phyloP scores from a whole-genome alignment of 2,797 vertebrate genomes.

The Ciconia nigra region DNA sequence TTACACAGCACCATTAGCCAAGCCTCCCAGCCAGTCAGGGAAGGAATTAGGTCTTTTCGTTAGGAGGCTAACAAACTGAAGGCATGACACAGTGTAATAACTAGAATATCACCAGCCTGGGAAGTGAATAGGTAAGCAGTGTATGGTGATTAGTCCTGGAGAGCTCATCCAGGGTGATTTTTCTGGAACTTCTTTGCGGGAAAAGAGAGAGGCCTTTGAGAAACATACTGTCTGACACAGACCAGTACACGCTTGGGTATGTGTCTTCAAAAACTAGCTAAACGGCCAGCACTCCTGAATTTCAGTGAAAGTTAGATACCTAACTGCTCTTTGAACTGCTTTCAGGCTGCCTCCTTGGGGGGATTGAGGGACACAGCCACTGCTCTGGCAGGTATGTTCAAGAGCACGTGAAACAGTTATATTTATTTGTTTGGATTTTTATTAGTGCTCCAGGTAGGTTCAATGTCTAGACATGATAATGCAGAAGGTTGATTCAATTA shows the following conservation, averaged over 20 bases:
- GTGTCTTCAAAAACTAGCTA: not conserved
- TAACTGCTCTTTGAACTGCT: not conserved
- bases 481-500: not conserved
- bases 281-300: not conserved
- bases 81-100: not conserved
- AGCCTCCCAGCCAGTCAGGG: not conserved
- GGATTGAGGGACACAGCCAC: not conserved
- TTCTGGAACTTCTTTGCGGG: not conserved
- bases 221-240: not conserved
- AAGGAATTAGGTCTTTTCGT: constrained; percentile 15
- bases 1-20: not conserved
- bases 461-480: not conserved
- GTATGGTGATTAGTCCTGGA: not conserved
- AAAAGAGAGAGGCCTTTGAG: not conserved
- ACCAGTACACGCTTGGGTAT: not conserved
- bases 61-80: constrained; percentile 1
- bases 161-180: not conserved
- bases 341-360: not conserved
- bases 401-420: not conserved
- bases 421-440: not conserved
- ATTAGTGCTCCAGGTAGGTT: not conserved
- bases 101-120: not conserved
- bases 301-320: not conserved
- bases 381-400: not conserved
- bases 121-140: not conserved